Percentiles rank a stretch among this genome's conserved stretches.
Conservation (phyloP, 1,140 invertebrate species). For the Coenobita brevimanus region DNA sequence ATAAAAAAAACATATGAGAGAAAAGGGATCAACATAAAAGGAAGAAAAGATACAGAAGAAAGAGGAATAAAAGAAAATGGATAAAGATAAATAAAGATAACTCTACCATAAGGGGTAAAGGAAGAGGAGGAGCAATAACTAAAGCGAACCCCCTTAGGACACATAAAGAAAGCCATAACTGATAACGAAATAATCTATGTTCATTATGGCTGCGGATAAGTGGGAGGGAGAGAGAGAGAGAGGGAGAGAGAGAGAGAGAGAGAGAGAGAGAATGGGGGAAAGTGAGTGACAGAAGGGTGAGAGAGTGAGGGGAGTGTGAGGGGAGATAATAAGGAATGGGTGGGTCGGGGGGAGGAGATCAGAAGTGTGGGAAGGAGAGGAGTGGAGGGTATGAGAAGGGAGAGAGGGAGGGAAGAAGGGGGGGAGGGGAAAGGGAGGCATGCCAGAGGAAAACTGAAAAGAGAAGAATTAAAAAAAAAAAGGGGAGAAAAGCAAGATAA, state of each 20-base stretch:
- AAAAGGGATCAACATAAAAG: not conserved
- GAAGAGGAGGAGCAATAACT: not conserved
- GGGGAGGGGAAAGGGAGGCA: not conserved
- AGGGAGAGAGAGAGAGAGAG: not conserved
- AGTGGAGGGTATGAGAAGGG: too few relatives aligned
- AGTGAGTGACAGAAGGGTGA: too few relatives aligned
- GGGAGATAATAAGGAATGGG: too few relatives aligned
- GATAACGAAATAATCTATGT: too few relatives aligned
- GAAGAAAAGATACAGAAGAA: not conserved
- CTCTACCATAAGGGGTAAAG: not conserved
- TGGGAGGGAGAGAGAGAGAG: conserved; percentile 8
- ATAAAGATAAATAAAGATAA: not conserved
- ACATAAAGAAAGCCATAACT: too few relatives aligned
- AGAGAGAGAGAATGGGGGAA: not conserved
- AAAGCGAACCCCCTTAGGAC: not conserved
- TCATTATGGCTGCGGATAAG: too few relatives aligned
- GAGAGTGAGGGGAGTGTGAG: too few relatives aligned
- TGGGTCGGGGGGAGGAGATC: too few relatives aligned
- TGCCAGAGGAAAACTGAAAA: too few relatives aligned
- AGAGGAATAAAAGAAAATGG: not conserved
- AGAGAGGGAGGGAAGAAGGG: not conserved
- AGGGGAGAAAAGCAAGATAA: too few relatives aligned
- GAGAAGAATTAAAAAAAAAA: too few relatives aligned
- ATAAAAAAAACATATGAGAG: not conserved
- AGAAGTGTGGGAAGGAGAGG: too few relatives aligned